phyloP scores from a whole-genome alignment of 1,140 invertebrate species.

The Drosophila orena region DNA sequence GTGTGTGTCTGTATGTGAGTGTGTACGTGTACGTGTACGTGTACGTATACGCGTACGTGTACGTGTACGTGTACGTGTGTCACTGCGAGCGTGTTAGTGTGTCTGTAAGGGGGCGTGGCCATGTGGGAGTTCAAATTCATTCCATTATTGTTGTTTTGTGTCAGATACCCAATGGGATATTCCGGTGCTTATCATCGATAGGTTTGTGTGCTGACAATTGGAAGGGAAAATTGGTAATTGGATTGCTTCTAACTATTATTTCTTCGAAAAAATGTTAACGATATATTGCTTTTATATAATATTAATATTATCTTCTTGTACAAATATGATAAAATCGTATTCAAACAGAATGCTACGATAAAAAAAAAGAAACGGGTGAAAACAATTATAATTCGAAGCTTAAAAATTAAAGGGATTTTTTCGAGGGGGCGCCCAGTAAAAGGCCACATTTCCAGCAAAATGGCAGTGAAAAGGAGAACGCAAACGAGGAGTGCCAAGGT shows the following conservation, averaged over 20 bases:
- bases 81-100: slow-evolving; percentile 1
- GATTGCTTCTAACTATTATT: slow-evolving; percentile 26
- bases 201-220: slow-evolving; percentile 23
- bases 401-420: too few species aligned
- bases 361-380: too few species aligned
- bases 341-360: too few species aligned
- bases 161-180: slow-evolving; percentile 32
- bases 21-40: not conserved
- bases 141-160: slow-evolving; percentile 42
- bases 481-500: slow-evolving; percentile 26
- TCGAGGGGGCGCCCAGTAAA: not conserved
- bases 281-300: slow-evolving; percentile 12
- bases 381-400: too few species aligned
- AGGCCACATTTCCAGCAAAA: slow-evolving; percentile 14
- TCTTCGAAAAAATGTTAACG: slow-evolving; percentile 23
- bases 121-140: slow-evolving; percentile 26
- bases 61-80: slow-evolving; percentile 6
- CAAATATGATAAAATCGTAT: too few species aligned
- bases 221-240: slow-evolving; percentile 18
- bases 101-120: not conserved
- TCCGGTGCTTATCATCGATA: slow-evolving; percentile 38
- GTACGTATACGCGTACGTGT: not conserved
- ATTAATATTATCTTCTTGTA: too few species aligned
- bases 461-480: slow-evolving; percentile 14
- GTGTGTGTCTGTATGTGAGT: not conserved